Conservation (phyloP, 2,113 vertebrate genomes). For the Poeciliopsis occidentalis region DNA sequence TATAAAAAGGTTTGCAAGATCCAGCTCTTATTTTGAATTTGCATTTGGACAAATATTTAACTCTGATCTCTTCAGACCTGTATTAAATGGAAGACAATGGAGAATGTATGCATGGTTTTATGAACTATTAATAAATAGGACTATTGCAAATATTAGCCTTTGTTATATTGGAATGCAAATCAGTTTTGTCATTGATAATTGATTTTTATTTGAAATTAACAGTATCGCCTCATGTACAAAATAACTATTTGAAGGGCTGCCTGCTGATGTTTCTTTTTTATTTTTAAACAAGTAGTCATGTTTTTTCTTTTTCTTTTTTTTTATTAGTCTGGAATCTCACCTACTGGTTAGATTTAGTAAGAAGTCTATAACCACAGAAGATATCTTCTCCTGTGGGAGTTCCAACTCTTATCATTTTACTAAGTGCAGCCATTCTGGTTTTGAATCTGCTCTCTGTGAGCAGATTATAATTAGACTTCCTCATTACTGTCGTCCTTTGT, state of each 20-base stretch:
- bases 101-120: not conserved
- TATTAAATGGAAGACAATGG: too few species aligned
- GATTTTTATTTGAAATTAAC: not conserved
- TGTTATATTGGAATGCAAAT: not conserved
- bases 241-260: not conserved
- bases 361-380: not conserved
- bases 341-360: not conserved
- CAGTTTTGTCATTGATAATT: not conserved
- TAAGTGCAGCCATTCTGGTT: not conserved
- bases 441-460: not conserved
- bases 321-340: not conserved
- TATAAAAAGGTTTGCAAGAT: too few species aligned
- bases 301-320: too few species aligned
- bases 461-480: not conserved
- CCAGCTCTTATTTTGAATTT: too few species aligned
- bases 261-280: too few species aligned
- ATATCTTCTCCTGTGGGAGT: not conserved
- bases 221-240: not conserved
- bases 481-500: conserved; percentile 20
- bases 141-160: not conserved
- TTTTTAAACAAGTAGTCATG: too few species aligned
- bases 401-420: not conserved
- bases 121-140: not conserved
- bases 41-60: too few species aligned
- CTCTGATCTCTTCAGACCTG: too few species aligned